Base-by-base conservation (phyloP, 2,888 invertebrate species). In the Dichetophora obliterata region DNA sequence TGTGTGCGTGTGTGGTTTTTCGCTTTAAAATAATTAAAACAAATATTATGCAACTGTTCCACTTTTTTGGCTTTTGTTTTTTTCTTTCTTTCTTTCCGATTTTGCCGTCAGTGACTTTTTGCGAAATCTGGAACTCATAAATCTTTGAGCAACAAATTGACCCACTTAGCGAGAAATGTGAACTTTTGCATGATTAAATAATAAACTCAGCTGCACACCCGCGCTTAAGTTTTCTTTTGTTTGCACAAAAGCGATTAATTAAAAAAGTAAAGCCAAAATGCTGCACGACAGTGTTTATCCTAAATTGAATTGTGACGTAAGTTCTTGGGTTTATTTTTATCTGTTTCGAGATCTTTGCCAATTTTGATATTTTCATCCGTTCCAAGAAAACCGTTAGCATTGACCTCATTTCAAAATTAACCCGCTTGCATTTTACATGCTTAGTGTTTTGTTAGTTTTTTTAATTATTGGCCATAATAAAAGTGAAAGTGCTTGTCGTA, bases 21-120 rank as follows among this genome's bases (percentile, higher is more conserved):
- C 14, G 5, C 31, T 6, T 54, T 6, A 54, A 19, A 19, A 54
- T 31, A 31, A 63, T 31, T n/a, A 63, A 63, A 31, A 31, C 63
- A 31, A 63, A 63, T 27, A 63, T 63, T 63, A 63, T 63, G 63
- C 63, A 63, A 63, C 31, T 63, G 16, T 63, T 27, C 16, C 63
- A 31, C 31, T 31, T 63, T 27, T 31, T 16, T 31, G 14, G 14
- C 3, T 68, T 6, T 22, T 68, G 14, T 14, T 14, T 50, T 24
- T 34, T 63, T 16, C 34, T 31, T 63, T 34, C 14, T 50, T 76
- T 77, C 9, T 6, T 70, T 52, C 22, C 5, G 11, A 22, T 59
- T 37, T 72, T 9, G 61, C 73, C 63, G 73, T 73, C 63, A 73
- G 24, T 73, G 73, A 63, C 73, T 48, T 63, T 73, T 72, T 16